Conservation (phyloP, 2,113 vertebrate genomes). For the Melanotaenia duboulayi region DNA sequence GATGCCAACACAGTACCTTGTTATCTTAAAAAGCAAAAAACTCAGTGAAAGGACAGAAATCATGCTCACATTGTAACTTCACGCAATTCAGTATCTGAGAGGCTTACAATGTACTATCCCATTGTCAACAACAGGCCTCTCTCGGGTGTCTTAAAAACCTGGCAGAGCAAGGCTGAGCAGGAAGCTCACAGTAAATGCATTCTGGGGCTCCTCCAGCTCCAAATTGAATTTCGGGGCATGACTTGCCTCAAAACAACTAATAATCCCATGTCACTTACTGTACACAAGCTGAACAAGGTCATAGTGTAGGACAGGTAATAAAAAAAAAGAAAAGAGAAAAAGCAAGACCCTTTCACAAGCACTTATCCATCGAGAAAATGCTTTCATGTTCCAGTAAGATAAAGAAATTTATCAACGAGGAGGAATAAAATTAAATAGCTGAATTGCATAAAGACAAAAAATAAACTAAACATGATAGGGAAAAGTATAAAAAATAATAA, state of each 20-base stretch:
- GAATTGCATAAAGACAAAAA: slow-evolving; percentile 36
- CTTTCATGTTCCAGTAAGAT: slow-evolving; percentile 15
- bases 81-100: slow-evolving; percentile 20
- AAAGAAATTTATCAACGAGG: slow-evolving; percentile 8
- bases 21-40: slow-evolving; percentile 35
- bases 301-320: slow-evolving; percentile 52
- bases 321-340: slow-evolving; percentile 12
- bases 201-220: slow-evolving; percentile 52
- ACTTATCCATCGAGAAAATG: slow-evolving; percentile 44
- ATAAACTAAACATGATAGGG: slow-evolving; percentile 1
- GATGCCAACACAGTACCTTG: slow-evolving; percentile 2
- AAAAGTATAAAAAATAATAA: background rate
- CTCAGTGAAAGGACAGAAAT: slow-evolving; percentile 24
- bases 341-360: slow-evolving; percentile 37
- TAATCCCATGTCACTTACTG: slow-evolving; percentile 71
- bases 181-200: slow-evolving; percentile 60
- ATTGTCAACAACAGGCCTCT: slow-evolving; percentile 65
- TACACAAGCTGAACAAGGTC: slow-evolving; percentile 71
- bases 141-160: slow-evolving; percentile 47
- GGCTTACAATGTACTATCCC: slow-evolving; percentile 41
- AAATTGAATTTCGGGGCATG: slow-evolving; percentile 77
- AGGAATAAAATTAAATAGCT: slow-evolving; percentile 11
- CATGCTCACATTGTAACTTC: slow-evolving; percentile 21
- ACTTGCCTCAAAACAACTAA: slow-evolving; percentile 75
- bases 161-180: slow-evolving; percentile 37